These are phyloP conservation scores for Zingel zingel DNA, from an alignment of 2,113 vertebrate genomes.

Conservation along the genomic window DNA sequence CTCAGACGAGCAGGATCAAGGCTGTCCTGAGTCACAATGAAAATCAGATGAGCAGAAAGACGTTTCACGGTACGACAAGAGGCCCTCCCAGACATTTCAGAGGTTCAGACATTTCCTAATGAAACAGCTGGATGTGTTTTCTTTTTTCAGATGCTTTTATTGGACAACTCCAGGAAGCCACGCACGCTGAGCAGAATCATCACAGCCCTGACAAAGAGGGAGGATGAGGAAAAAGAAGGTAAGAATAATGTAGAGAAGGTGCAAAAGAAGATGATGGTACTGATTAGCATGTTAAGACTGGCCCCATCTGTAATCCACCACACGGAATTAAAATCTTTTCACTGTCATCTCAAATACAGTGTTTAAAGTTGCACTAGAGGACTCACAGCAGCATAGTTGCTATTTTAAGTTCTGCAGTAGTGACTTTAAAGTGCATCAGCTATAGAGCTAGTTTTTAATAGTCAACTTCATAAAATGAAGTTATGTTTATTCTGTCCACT, in stretches of 20 bases:
- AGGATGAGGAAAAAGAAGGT: background rate
- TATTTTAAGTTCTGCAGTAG: background rate
- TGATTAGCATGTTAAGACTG: background rate
- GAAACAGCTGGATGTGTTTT: background rate
- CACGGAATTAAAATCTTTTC: background rate
- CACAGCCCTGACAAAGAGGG: background rate
- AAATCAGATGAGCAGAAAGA: slow-evolving; percentile 20
- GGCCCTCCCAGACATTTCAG: background rate
- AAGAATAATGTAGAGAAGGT: background rate
- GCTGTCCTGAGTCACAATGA: slow-evolving; percentile 7
- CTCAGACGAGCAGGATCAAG: slow-evolving; percentile 29
- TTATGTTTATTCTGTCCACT: slow-evolving; percentile 23
- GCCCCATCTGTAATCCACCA: background rate
- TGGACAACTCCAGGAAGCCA: slow-evolving; percentile 17
- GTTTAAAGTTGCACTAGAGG: background rate
- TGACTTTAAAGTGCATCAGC: slow-evolving; percentile 13
- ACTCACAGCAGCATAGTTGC: background rate
- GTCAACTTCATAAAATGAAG: slow-evolving; percentile 1
- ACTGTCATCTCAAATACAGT: background rate
- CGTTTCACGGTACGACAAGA: slow-evolving; percentile 4
- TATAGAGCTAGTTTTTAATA: background rate
- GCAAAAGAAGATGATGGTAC: background rate
- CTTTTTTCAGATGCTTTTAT: slow-evolving; percentile 17
- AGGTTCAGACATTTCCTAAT: background rate
- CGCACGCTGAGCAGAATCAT: slow-evolving; percentile 6